Conservation (phyloP, 2,888 invertebrate species). For the Philereme transversata region DNA sequence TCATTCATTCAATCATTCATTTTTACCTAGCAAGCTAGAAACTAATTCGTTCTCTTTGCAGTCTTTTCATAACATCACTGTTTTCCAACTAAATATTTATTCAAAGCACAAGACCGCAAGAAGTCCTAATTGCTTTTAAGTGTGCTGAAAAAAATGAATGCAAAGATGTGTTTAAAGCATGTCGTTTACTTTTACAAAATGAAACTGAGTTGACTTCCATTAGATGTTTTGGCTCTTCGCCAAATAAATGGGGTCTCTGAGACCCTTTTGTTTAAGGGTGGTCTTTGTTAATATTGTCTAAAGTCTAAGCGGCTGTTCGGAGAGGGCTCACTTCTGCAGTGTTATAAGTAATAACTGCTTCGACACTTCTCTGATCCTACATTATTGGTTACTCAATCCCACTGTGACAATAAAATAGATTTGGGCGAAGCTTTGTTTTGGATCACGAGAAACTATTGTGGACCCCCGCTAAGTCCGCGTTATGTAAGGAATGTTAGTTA, state of each 20-base stretch:
- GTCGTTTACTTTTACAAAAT: slow-evolving; percentile 32
- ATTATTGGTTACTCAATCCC: no score
- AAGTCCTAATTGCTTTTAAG: slow-evolving; percentile 16
- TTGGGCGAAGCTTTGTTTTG: no score
- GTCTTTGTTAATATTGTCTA: slow-evolving; percentile 57
- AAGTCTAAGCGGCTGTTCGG: slow-evolving; percentile 42
- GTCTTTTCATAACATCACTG: background rate
- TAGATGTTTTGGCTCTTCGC: slow-evolving; percentile 51
- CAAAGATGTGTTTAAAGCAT: slow-evolving; percentile 25
- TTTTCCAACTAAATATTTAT: background rate
- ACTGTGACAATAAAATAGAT: no score
- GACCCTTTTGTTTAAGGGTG: slow-evolving; percentile 57
- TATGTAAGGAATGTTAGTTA: no score
- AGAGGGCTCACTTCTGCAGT: slow-evolving; percentile 17
- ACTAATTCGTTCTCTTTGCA: no score
- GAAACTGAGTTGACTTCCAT: slow-evolving; percentile 48
- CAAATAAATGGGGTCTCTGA: slow-evolving; percentile 53
- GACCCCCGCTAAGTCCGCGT: no score
- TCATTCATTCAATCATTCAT: no score
- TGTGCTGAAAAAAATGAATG: slow-evolving; percentile 18
- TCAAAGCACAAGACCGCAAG: slow-evolving; percentile 1
- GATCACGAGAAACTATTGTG: no score
- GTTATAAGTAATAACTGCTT: slow-evolving; percentile 13
- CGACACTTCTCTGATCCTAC: slow-evolving; percentile 1
- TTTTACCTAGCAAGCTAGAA: no score